Evolutionary conservation across 2,888 invertebrate species (phyloP), one percentile per base, ranked within the genome.

Genomic region (Ditula angustiorana): DNA sequence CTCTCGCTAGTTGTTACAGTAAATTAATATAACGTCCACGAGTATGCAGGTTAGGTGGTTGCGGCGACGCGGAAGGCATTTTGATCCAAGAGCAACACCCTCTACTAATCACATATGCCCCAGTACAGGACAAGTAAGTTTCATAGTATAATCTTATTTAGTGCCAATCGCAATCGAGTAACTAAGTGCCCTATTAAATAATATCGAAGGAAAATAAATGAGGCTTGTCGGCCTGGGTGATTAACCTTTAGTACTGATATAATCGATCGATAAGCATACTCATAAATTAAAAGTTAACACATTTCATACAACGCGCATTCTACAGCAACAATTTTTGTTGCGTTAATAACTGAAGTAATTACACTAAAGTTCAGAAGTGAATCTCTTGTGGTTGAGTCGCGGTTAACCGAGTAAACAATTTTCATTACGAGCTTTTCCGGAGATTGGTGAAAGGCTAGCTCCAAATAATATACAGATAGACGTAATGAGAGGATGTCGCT

Each of bases 1-100:
- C 58, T 46, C 10, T 64, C 44, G 41, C 24, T 58, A n/a, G n/a
- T n/a, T n/a, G n/a, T n/a, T n/a, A 64, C 47, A 64, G 41, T 53
- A 67, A 67, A 63, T 58, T 63, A 50, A 50, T 63, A 59, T 66
- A 57, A 52, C 57, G 56, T 66, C 46, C 13, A 33, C 11, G 61
- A n/a, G n/a, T n/a, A n/a, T n/a, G n/a, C n/a, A n/a, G n/a, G n/a
- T n/a, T 56, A 52, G 26, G 50, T 59, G 55, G 50, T 63, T 69
- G 50, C 63, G 13, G 47, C 64, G 67, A 63, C 67, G 59, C 69
- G 68, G 69, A 66, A 69, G 61, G 41, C 55, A 59, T 58, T 68
- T 61, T 53, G 53, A 56, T 56, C 56, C 44, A 61, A 52, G 60
- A 46, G 33, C 52, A 55, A 61, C 66, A 69, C 55, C 63, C 66